Conservation (phyloP, 2,113 vertebrate genomes). For the Uria lomvia region DNA sequence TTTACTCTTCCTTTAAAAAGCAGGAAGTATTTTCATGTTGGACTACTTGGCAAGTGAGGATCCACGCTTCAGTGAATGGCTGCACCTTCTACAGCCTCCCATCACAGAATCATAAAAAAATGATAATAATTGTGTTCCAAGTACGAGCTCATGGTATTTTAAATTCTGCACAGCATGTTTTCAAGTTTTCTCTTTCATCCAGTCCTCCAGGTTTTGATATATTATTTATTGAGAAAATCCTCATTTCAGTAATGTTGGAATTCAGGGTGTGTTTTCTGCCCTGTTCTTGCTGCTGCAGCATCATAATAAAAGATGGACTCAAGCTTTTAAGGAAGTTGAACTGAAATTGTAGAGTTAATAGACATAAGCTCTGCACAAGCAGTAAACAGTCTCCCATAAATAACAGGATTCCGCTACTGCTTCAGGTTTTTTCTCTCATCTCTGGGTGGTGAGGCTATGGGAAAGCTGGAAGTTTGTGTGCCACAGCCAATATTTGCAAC, state of each 20-base stretch:
- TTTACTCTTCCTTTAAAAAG: not conserved
- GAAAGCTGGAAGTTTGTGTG: not conserved
- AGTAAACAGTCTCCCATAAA: not conserved
- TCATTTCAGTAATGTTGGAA: slow-evolving; percentile 18
- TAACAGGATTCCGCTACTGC: not conserved
- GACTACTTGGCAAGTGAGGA: not conserved
- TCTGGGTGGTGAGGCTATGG: not conserved
- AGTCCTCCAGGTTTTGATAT: not conserved
- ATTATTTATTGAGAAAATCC: slow-evolving; percentile 51
- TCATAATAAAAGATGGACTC: not conserved
- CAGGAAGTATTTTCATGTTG: not conserved
- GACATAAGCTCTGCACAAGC: not conserved
- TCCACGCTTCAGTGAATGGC: not conserved
- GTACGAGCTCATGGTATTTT: not conserved
- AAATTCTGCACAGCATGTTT: slow-evolving; percentile 7
- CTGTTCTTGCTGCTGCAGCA: not conserved
- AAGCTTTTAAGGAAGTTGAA: not conserved
- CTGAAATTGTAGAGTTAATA: not conserved
- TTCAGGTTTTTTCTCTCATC: not conserved
- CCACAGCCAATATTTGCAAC: not conserved
- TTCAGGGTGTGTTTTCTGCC: not conserved
- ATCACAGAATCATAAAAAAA: not conserved
- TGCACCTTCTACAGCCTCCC: not conserved
- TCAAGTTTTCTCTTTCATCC: slow-evolving; percentile 29
- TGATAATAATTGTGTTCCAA: not conserved